Base-by-base conservation (phyloP, 2,113 vertebrate genomes). In the Cryptomyrus ogoouensis region DNA sequence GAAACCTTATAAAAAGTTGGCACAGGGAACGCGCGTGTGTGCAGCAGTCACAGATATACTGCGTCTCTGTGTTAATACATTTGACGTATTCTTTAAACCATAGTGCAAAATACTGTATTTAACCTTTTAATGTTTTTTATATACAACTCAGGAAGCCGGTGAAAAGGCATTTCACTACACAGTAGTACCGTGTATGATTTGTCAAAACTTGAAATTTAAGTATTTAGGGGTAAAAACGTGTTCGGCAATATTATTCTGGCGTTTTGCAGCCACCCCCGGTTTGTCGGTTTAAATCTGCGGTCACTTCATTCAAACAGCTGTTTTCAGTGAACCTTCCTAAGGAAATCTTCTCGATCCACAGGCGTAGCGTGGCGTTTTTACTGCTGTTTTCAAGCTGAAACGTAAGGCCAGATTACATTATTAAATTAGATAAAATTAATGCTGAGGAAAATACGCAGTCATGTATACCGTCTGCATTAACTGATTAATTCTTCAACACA, bases 241-340 rank as follows among this genome's bases (percentile, higher is more conserved):
- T 62, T n/a, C 58, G 24, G 10, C n/a, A 5, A 15, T 77, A 39
- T 39, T 39, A 74, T 74, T 5, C 15, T 77, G 31, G 4, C 10
- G 13, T 35, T 74, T 74, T 31, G 0, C 24, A 10, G n/a, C 62
- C 1, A n/a, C 0, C 4, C 10, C 1, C 21, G 2, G 1, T 10
- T n/a, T n/a, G 88, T n/a, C n/a, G 44, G 46, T 35, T 74, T 77
- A 49, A 66, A 17, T 89, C 88, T 50, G 58, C 27, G 62, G 88
- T 77, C 77, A 70, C 42, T 47, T 47, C 24, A 17, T 66, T 21
- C 74, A 62, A 62, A n/a, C 56, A 2, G 21, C 24, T n/a, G 8
- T 62, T 62, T n/a, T 62, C 9, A 66, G 24, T n/a, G 2, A 12
- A 10, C 58, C 24, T 12, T 66, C 58, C 2, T 10, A 10, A 66